Evolutionary conservation across 2,797 vertebrate species (phyloP), one percentile per base, ranked within the genome.

Genomic region (Kryptopterus vitreolus): DNA sequence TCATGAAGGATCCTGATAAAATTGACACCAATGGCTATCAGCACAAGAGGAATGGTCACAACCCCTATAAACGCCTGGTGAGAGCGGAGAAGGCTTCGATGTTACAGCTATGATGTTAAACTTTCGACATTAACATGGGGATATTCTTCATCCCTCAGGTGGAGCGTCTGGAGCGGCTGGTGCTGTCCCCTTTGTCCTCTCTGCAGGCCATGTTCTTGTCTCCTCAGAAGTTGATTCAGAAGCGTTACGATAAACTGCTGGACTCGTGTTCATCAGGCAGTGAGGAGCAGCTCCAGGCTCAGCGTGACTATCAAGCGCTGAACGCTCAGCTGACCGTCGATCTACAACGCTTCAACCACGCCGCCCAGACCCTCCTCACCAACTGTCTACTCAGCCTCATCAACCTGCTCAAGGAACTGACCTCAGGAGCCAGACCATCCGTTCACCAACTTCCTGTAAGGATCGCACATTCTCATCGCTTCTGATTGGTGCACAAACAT

Each of bases 221-320:
- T 31, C 98, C 98, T 0, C 97, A 98, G 89, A 99, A 98, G 89
- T 96, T 99, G 83, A 97, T 99, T 86, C 97, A 98, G 91, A 99
- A 99, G 84, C 96, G 98, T 66, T 98, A 98, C 0, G 97, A 99
- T 91, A 99, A 99, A 88, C 85, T 99, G 71, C 90, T 99, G 81
- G 97, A 99, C 90, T 97, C 95, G 86, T 95, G 95, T 90, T 92
- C 93, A 1, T 93, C 93, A 52, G 83, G 86, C 55, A 88, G 77
- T 83, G 95, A 94, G 2, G 95, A 96, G 53, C 90, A 95, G 5
- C 94, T 95, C 66, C 91, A 92, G 58, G 94, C 95, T 80, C 93
- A 91, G 84, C 95, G 93, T 76, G 97, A 99, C 65, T 99, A 97
- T 0, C 95, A 97, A 84, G 97, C 98, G 48, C 90, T 99, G 69